phyloP scores from a whole-genome alignment of 2,797 vertebrate species.

The Eulemur mongoz region DNA sequence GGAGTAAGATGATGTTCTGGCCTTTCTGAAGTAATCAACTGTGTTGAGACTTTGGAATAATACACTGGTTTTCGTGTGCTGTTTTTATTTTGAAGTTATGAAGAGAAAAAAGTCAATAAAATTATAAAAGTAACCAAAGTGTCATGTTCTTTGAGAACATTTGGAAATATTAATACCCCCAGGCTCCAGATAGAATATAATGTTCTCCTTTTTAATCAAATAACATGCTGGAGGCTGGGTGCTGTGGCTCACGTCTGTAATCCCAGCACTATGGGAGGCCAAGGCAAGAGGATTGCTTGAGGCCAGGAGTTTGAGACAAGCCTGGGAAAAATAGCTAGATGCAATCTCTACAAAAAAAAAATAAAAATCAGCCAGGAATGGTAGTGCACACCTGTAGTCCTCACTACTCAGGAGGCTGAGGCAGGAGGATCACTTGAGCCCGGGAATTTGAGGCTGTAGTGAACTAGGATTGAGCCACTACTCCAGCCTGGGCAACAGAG shows the following conservation, averaged over 20 bases:
- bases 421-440: background rate
- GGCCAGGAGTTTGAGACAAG: background rate
- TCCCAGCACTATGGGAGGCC: background rate
- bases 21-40: background rate
- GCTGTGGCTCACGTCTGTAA: background rate
- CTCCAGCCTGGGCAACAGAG: background rate
- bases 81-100: constrained; percentile 41
- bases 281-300: background rate
- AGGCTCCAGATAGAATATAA: background rate
- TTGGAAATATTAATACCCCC: background rate
- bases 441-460: no score
- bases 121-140: constrained; percentile 29
- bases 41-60: background rate
- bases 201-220: background rate
- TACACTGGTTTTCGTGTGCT: background rate
- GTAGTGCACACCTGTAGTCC: background rate
- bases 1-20: background rate
- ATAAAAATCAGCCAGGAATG: background rate
- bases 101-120: constrained; percentile 68
- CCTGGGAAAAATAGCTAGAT: background rate
- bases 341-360: background rate
- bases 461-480: background rate
- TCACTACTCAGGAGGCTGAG: background rate
- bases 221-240: background rate
- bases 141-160: background rate